A percentile compares a stretch with the other conserved stretches of the same genome.
Conservation (phyloP, 2,888 invertebrate species). For the Andrena marginata region DNA sequence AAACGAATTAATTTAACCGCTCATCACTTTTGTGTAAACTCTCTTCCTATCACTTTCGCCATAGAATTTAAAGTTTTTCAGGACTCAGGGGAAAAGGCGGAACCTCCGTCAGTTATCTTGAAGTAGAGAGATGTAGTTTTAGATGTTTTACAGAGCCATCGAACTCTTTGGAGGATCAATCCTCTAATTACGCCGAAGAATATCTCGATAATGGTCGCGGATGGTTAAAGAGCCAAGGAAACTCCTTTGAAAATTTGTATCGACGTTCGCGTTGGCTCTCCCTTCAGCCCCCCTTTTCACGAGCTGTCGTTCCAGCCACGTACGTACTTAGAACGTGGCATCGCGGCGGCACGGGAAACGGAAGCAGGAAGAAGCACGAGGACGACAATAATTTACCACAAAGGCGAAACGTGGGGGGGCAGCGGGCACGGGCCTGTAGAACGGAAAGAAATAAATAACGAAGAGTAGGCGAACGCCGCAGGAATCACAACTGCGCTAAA, state of each 20-base stretch:
- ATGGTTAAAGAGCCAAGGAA: neutral
- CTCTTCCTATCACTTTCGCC: too few species aligned
- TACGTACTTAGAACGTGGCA: constrained; percentile 31
- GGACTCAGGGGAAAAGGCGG: too few species aligned
- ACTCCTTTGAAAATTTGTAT: constrained; percentile 40
- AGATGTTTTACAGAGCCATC: too few species aligned
- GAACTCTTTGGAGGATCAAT: neutral
- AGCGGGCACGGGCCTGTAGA: constrained; percentile 31
- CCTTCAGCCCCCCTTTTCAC: neutral
- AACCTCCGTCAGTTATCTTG: too few species aligned
- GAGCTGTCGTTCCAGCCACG: constrained; percentile 24
- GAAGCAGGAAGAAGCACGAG: constrained; percentile 42
- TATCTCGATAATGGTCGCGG: neutral
- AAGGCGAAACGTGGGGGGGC: constrained; percentile 60
- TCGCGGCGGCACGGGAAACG: constrained; percentile 36
- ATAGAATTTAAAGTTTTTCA: too few species aligned
- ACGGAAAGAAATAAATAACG: constrained; percentile 67
- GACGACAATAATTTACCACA: constrained; percentile 66
- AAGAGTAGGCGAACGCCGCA: constrained; percentile 62
- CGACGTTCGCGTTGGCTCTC: constrained; percentile 9
- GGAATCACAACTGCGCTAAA: constrained; percentile 57
- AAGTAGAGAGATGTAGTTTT: too few species aligned
- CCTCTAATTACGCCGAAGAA: neutral
- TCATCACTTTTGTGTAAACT: too few species aligned
- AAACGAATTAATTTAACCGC: too few species aligned